These are phyloP conservation scores for Hybos culiciformis DNA, from an alignment of 2,888 invertebrate genomes.

Conservation along the genomic window DNA sequence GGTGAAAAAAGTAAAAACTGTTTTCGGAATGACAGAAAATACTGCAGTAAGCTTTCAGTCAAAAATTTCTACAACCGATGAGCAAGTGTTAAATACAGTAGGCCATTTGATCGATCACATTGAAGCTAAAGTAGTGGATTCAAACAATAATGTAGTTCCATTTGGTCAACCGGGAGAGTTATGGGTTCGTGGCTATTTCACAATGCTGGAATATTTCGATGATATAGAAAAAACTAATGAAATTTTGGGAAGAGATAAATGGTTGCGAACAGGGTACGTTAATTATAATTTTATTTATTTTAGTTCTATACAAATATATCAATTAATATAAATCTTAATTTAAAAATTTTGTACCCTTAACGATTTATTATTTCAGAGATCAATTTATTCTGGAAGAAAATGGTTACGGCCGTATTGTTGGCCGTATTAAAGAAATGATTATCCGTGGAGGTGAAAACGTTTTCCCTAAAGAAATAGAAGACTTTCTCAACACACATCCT, in stretches of 20 bases:
- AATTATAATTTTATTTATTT: no score
- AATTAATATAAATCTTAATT: no score
- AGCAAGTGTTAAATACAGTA: constrained; percentile 36
- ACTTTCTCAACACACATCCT: constrained; percentile 50
- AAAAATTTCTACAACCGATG: constrained; percentile 29
- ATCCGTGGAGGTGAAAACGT: constrained; percentile 64
- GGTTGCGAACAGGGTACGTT: constrained; percentile 60
- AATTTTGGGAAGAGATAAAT: constrained; percentile 44
- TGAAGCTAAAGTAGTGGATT: constrained; percentile 43
- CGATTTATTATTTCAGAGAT: constrained; percentile 18
- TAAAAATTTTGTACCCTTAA: no score
- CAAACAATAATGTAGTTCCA: constrained; percentile 43
- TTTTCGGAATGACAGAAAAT: constrained; percentile 43
- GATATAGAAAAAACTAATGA: constrained; percentile 53
- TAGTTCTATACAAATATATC: no score
- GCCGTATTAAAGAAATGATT: constrained; percentile 55
- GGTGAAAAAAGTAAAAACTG: constrained; percentile 36
- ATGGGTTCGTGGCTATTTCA: constrained; percentile 50
- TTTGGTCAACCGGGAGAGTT: constrained; percentile 53
- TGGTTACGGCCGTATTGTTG: constrained; percentile 50
- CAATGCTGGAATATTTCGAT: constrained; percentile 57
- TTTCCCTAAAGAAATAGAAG: constrained; percentile 60
- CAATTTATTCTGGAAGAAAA: constrained; percentile 44
- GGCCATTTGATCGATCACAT: constrained; percentile 39
- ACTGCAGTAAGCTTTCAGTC: constrained; percentile 39